A percentile compares a stretch with the other conserved stretches of the same genome.
Conservation (phyloP, 2,888 invertebrate genomes). For the Acleris emargana region DNA sequence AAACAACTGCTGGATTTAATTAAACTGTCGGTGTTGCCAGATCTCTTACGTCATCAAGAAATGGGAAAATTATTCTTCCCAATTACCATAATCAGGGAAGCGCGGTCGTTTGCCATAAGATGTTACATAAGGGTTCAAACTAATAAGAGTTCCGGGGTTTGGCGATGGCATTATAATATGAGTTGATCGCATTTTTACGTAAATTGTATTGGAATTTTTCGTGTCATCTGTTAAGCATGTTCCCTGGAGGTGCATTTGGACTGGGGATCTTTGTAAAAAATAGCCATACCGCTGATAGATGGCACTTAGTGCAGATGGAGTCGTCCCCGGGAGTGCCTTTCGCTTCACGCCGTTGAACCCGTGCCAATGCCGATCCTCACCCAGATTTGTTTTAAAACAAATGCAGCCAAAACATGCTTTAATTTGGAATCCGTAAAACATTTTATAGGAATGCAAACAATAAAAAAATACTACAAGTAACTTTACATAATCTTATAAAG, state of each 20-base stretch:
- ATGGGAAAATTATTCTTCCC: constrained; percentile 40
- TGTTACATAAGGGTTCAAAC: constrained; percentile 29
- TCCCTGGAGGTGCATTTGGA: constrained; percentile 66
- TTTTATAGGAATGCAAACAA: neutral
- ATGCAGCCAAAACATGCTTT: constrained; percentile 25
- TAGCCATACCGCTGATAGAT: constrained; percentile 72
- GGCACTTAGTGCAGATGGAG: constrained; percentile 75
- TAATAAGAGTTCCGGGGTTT: constrained; percentile 27
- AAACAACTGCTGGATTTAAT: constrained; percentile 70
- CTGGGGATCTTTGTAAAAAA: constrained; percentile 63
- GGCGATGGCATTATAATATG: constrained; percentile 9
- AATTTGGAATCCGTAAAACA: constrained; percentile 10
- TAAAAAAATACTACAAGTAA: neutral
- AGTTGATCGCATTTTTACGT: constrained; percentile 3
- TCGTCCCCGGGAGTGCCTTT: constrained; percentile 75
- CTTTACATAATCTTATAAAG: no score
- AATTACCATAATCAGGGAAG: constrained; percentile 38
- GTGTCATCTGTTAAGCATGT: constrained; percentile 56
- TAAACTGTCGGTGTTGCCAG: constrained; percentile 61
- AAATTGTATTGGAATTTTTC: constrained; percentile 30
- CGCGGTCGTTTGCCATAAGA: constrained; percentile 34
- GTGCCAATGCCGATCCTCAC: constrained; percentile 70
- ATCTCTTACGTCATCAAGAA: constrained; percentile 40
- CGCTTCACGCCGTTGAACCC: constrained; percentile 73
- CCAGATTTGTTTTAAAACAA: constrained; percentile 55